Evolutionary conservation across 1,140 invertebrate species (phyloP), one percentile per base, ranked within the genome.

Genomic region (Drosophila tsacasi): DNA sequence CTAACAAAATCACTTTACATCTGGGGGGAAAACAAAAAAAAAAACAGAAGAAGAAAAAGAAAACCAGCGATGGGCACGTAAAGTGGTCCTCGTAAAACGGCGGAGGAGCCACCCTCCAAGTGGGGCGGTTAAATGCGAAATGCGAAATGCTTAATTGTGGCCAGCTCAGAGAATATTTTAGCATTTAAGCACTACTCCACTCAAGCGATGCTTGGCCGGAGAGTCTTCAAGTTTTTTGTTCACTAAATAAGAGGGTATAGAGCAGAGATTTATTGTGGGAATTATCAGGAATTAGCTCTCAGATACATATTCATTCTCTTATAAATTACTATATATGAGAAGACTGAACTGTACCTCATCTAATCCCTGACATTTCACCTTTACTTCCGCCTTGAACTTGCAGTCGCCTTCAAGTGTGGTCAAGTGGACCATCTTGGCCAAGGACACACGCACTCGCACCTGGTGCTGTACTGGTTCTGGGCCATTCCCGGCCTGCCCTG

Each of bases 71-170:
- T 66, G 63, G 40, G 39, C 80, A 78, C 80, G 68, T 83, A 61
- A 58, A 58, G 49, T 57, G 75, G 71, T 44, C 64, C 52, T 69
- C 75, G 62, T 83, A 75, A 83, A 80, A 73, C 23, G 30, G 30
- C 19, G 5, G 5, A 30, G 19, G 12, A 57, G 35, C 54, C 35
- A 17, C 27, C 13, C 19, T 19, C 5, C 12, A 35, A 15, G 3
- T 17, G 44, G 12, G 23, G 25, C 23, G 54, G 61, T 3, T 25
- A 68, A 66, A 40, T 32, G 54, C n/a, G n/a, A n/a, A n/a, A n/a
- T n/a, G n/a, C n/a, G 37, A 17, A 42, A 60, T 27, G 46, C 69
- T 37, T 73, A 73, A 73, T 73, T 73, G 69, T 42, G 8, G 32
- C 39, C 17, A 40, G 17, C 47, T 27, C 19, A 37, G 17, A 21